These are phyloP conservation scores for Phymanthus crucifer DNA, from an alignment of 92 coral and sea anemone genomes.

Conservation along the genomic window DNA sequence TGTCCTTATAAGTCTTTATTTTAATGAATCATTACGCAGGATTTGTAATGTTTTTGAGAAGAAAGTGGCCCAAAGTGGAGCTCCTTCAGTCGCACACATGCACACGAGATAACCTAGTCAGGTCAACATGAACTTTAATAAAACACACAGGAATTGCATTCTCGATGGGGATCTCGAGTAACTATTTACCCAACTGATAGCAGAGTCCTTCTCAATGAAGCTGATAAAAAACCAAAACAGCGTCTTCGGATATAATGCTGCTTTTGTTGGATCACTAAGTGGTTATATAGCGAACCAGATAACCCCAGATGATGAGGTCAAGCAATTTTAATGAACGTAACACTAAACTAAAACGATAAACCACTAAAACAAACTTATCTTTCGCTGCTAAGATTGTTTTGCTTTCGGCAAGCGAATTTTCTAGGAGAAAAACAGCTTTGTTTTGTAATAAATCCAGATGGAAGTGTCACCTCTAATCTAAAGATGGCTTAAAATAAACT, in stretches of 20 bases:
- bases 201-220: background rate
- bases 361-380: background rate
- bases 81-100: background rate
- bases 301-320: constrained; percentile 2
- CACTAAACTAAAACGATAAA: background rate
- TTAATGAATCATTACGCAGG: background rate
- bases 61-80: background rate
- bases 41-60: background rate
- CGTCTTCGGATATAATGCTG: background rate
- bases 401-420: background rate
- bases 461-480: background rate
- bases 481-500: background rate
- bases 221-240: constrained; percentile 1
- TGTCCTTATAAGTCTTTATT: background rate
- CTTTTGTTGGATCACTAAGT: constrained; percentile 1
- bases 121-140: background rate
- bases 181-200: constrained; percentile 8
- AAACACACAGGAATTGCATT: background rate
- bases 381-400: background rate
- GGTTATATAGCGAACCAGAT: constrained; percentile 6
- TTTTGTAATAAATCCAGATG: background rate
- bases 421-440: constrained; percentile 5
- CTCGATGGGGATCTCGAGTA: background rate
- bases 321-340: background rate
- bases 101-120: background rate